Conservation (phyloP, 30 jellyfish, hydroid and myxozoan genomes). For the Aurelia aurita complex sp. Pacific region DNA sequence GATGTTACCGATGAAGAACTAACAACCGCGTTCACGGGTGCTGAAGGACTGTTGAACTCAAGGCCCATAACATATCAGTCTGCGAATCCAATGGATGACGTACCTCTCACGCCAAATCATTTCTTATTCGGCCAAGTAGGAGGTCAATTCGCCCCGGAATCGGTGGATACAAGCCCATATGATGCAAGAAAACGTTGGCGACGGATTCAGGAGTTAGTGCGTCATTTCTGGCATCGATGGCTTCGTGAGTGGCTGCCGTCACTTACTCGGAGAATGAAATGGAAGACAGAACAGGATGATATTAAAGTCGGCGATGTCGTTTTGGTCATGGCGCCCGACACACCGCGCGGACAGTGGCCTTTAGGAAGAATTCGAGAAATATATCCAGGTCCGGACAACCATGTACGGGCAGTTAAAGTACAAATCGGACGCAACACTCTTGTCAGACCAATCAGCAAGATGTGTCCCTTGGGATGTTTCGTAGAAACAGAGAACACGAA, state of each 20-base stretch:
- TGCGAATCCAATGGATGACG: conserved; percentile 33
- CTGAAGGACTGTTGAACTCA: conserved; percentile 38
- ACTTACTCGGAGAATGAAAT: background rate
- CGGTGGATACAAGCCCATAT: conserved; percentile 13
- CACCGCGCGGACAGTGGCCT: no score
- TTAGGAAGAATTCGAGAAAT: no score
- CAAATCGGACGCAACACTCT: no score
- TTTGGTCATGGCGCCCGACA: no score
- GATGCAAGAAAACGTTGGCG: conserved; percentile 3
- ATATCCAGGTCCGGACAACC: no score
- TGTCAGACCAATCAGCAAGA: no score
- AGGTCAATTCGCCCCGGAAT: conserved; percentile 35
- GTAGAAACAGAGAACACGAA: no score
- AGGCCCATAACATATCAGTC: conserved; percentile 38
- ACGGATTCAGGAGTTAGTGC: conserved; percentile 20
- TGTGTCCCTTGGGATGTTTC: no score
- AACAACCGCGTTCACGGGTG: conserved; percentile 23
- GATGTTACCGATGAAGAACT: conserved; percentile 44
- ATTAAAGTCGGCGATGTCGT: no score
- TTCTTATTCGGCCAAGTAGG: conserved; percentile 45
- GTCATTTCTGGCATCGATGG: conserved; percentile 40
- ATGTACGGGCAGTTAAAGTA: no score
- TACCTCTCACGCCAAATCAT: conserved; percentile 46
- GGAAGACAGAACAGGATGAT: background rate
- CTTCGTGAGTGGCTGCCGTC: conserved; percentile 26